phyloP scores from a whole-genome alignment of 2,888 invertebrate species.

The Phymatocera aterrima region DNA sequence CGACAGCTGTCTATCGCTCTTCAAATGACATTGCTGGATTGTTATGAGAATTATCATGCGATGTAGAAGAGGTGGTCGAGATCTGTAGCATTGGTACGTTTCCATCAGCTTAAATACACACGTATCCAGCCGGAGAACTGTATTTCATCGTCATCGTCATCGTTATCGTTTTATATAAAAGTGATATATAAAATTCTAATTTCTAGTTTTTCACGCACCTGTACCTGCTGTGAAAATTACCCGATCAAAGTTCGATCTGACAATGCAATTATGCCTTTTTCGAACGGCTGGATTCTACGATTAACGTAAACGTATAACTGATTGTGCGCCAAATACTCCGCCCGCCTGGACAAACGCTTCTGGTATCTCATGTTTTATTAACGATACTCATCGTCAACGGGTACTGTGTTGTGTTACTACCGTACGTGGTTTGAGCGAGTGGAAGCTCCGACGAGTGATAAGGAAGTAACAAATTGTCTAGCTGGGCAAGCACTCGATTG shows the following conservation, averaged over 20 bases:
- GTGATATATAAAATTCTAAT: too few relatives aligned
- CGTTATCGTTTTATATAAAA: too few relatives aligned
- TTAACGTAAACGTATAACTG: background rate
- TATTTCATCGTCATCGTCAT: too few relatives aligned
- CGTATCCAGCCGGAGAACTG: too few relatives aligned
- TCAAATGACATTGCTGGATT: slow-evolving; percentile 8
- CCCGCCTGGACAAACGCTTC: too few relatives aligned
- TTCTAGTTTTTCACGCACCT: too few relatives aligned
- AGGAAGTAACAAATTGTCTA: slow-evolving; percentile 72
- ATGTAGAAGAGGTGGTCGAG: background rate
- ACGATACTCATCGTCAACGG: background rate
- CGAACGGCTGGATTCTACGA: background rate
- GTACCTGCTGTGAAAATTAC: background rate
- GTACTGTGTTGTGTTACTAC: background rate
- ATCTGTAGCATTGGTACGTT: too few relatives aligned
- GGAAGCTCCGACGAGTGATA: slow-evolving; percentile 63
- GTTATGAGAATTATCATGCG: background rate
- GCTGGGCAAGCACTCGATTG: slow-evolving; percentile 60
- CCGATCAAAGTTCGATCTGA: background rate
- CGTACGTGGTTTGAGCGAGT: slow-evolving; percentile 21
- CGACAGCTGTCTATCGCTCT: slow-evolving; percentile 19
- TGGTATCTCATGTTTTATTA: background rate
- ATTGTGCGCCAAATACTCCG: background rate
- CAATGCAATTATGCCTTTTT: background rate
- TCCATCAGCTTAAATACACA: background rate